These are phyloP conservation scores for Tapirus terrestris DNA, from an alignment of 2,113 vertebrate genomes.

Conservation along the genomic window DNA sequence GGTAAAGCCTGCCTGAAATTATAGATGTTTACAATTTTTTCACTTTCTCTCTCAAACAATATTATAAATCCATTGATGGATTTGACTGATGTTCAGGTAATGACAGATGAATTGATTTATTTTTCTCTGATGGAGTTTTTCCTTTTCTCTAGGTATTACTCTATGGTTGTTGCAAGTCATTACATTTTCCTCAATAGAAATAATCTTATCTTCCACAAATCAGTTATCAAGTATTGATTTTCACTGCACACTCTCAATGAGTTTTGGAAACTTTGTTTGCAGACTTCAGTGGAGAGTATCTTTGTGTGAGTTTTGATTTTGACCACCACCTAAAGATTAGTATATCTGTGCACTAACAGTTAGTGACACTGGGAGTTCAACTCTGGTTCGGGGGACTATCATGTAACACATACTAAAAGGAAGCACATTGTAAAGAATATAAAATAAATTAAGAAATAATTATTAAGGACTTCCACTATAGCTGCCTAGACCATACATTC, in stretches of 20 bases:
- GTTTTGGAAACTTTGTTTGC: neutral
- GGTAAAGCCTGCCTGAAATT: neutral
- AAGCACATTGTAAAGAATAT: neutral
- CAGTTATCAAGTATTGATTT: neutral
- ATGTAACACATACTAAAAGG: neutral
- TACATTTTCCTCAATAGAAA: neutral
- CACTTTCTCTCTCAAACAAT: neutral
- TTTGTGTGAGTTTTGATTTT: neutral
- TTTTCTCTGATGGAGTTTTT: slow-evolving; percentile 6
- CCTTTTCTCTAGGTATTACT: neutral
- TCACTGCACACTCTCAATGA: neutral
- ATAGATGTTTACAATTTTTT: slow-evolving; percentile 7
- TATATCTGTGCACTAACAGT: neutral
- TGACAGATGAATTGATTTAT: neutral
- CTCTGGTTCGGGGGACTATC: neutral
- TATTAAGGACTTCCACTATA: neutral
- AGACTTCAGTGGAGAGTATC: neutral
- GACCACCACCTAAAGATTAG: neutral
- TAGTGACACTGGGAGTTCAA: neutral
- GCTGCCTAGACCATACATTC: neutral
- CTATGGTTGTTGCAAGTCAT: neutral
- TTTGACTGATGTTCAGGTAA: neutral
- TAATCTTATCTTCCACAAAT: neutral
- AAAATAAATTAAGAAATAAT: neutral
- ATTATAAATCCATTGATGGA: slow-evolving; percentile 22